phyloP scores from a whole-genome alignment of 2,797 vertebrate genomes.

The Choloepus didactylus region DNA sequence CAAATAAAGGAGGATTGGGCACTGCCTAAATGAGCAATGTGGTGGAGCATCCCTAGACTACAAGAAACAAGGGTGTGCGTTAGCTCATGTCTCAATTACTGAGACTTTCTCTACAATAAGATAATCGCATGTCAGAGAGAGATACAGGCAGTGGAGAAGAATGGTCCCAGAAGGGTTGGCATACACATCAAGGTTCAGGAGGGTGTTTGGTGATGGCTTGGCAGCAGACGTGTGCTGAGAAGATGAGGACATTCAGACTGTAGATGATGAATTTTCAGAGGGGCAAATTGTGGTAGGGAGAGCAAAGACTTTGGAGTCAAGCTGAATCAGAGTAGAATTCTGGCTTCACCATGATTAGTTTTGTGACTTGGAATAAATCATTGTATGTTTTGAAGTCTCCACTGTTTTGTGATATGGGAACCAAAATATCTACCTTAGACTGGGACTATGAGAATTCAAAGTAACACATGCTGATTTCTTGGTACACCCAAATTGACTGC shows the following conservation, averaged over 20 bases:
- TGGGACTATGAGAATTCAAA: neutral
- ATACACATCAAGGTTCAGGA: neutral
- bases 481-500: neutral
- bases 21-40: conserved; percentile 20
- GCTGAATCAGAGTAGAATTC: neutral
- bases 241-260: neutral
- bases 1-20: neutral
- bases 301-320: neutral
- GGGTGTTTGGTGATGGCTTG: neutral
- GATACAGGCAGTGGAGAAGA: neutral
- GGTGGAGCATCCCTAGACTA: neutral
- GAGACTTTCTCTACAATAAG: neutral
- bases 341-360: neutral
- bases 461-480: conserved; percentile 17
- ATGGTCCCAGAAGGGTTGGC: neutral
- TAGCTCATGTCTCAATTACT: neutral
- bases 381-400: neutral
- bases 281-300: neutral
- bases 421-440: neutral
- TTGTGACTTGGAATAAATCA: conserved; percentile 24
- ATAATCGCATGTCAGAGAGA: neutral
- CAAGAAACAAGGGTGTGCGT: neutral
- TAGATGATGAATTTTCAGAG: neutral
- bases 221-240: neutral
- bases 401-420: conserved; percentile 19